Evolutionary conservation across 2,797 vertebrate genomes (phyloP).

Genomic region (Eleutherodactylus coqui): DNA sequence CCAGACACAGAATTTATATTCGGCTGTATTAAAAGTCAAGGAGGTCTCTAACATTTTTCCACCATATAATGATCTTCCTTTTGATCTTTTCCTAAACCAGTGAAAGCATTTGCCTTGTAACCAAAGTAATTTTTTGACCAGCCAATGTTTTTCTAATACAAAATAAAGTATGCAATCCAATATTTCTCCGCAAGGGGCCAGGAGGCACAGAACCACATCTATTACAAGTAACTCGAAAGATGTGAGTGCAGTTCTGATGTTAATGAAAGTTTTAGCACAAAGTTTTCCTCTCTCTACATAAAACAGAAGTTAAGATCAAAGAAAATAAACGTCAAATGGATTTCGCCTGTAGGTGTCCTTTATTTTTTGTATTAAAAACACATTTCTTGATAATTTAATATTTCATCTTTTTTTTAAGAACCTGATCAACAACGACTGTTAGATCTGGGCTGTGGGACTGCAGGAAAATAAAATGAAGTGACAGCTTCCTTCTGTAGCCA

Average conservation of each 20-base stretch:
- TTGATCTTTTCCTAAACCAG: conserved; percentile 13
- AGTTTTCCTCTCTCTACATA: conserved; percentile 39
- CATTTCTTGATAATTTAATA: conserved; percentile 28
- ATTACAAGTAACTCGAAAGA: conserved; percentile 26
- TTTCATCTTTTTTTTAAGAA: conserved; percentile 41
- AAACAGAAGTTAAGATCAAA: conserved; percentile 56
- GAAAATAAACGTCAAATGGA: conserved; percentile 53
- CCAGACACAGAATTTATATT: background rate
- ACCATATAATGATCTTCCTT: conserved; percentile 9
- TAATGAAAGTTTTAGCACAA: conserved; percentile 60
- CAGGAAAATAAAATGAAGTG: conserved; percentile 1
- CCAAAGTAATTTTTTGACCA: background rate
- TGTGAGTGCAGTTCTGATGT: conserved; percentile 59
- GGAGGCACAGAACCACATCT: conserved; percentile 11
- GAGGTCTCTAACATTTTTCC: background rate
- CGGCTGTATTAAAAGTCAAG: background rate
- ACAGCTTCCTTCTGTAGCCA: background rate
- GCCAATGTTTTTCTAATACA: conserved; percentile 4
- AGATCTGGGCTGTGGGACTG: background rate
- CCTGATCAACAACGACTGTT: conserved; percentile 23
- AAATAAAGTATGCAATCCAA: background rate
- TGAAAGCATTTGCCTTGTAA: background rate
- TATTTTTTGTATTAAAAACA: conserved; percentile 45
- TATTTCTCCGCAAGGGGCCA: background rate
- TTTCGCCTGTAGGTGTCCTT: conserved; percentile 53